phyloP scores from a whole-genome alignment of 2,113 vertebrate species.

The Hippocampus mohnikei region DNA sequence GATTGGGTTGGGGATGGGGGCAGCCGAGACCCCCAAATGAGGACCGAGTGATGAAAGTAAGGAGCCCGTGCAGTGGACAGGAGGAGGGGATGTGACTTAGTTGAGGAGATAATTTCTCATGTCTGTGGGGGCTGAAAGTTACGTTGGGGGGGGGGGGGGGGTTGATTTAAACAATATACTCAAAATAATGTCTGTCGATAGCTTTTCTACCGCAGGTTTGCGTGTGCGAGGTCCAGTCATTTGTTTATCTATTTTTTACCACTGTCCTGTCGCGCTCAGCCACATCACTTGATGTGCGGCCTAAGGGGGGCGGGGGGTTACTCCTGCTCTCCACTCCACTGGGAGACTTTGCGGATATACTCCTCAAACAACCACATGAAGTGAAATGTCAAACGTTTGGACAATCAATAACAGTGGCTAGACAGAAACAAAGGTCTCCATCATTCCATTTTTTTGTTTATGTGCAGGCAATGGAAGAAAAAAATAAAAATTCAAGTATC shows the following conservation, averaged over 20 bases:
- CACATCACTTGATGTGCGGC: not conserved
- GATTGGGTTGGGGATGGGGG: not conserved
- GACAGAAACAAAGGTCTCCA: constrained; percentile 27
- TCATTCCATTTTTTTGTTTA: not conserved
- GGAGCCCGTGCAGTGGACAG: constrained; percentile 41
- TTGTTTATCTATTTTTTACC: not conserved
- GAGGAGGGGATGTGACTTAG: constrained; percentile 18
- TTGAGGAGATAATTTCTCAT: constrained; percentile 56
- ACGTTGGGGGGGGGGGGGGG: not conserved
- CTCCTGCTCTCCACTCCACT: not conserved
- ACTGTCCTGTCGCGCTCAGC: not conserved
- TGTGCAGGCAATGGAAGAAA: not conserved
- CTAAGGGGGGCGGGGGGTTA: too few relatives aligned
- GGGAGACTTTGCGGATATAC: not conserved
- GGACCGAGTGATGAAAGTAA: constrained; percentile 48
- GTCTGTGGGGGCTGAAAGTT: constrained; percentile 23
- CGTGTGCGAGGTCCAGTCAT: not conserved
- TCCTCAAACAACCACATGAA: constrained; percentile 32
- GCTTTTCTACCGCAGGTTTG: too few relatives aligned
- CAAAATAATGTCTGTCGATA: too few relatives aligned
- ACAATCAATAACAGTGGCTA: constrained; percentile 25
- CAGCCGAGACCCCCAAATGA: constrained; percentile 22
- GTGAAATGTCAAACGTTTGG: constrained; percentile 31
- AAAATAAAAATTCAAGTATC: not conserved
- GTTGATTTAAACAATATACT: too few relatives aligned